A percentile compares a stretch with the other conserved stretches of the same genome.
Evolutionary conservation across 2,797 vertebrate species (phyloP).

Genomic region (Helicolenus hilgendorfi): DNA sequence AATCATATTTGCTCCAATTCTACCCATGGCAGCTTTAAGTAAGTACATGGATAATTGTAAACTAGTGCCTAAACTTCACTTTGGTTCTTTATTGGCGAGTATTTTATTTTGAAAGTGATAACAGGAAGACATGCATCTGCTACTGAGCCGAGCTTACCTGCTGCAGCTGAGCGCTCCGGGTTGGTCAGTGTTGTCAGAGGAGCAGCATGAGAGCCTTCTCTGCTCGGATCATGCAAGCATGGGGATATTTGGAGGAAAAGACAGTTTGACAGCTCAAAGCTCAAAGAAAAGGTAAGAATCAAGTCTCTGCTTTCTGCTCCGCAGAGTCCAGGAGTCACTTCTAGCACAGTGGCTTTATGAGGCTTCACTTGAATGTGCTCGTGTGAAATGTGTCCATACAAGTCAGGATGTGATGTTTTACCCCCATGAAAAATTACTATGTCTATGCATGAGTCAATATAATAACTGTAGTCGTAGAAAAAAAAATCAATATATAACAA

Average conservation of each 20-base stretch:
- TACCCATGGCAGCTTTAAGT: too few relatives aligned
- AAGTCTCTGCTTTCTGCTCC: background rate
- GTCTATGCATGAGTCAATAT: background rate
- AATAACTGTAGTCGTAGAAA: background rate
- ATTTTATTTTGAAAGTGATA: slow-evolving; percentile 72
- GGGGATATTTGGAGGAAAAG: slow-evolving; percentile 56
- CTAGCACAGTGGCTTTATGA: background rate
- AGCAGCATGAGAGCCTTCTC: slow-evolving; percentile 63
- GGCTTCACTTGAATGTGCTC: slow-evolving; percentile 4
- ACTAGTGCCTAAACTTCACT: background rate
- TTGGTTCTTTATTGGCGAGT: background rate
- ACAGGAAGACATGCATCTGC: slow-evolving; percentile 5
- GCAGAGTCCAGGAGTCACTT: background rate
- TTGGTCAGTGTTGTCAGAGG: slow-evolving; percentile 58
- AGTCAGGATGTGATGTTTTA: slow-evolving; percentile 7
- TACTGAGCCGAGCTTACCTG: background rate
- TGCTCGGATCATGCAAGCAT: slow-evolving; percentile 55
- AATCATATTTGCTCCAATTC: too few relatives aligned
- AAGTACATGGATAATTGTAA: background rate
- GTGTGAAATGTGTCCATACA: background rate
- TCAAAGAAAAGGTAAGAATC: slow-evolving; percentile 63
- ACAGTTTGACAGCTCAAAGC: slow-evolving; percentile 53
- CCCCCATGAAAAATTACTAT: background rate
- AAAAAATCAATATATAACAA: background rate
- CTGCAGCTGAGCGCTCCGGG: background rate